These are phyloP conservation scores for Episyrphus balteatus DNA, from an alignment of 1,140 invertebrate genomes.

Conservation along the genomic window DNA sequence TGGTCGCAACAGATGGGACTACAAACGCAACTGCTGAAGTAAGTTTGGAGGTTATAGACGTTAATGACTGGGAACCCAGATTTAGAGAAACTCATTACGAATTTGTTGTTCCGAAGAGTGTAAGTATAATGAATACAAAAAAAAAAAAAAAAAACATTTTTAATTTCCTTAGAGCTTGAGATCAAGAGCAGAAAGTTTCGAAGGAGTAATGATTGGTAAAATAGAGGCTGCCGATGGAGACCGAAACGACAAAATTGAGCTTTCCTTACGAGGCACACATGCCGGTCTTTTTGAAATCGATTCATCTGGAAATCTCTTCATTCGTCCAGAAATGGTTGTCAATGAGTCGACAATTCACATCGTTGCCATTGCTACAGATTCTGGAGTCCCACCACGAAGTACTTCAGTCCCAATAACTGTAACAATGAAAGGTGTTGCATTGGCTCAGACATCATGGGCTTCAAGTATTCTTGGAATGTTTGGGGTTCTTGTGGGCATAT, in stretches of 20 bases:
- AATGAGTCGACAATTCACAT: conserved; percentile 54
- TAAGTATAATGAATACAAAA: conserved; percentile 12
- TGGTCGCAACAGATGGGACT: conserved; percentile 71
- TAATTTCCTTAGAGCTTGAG: conserved; percentile 21
- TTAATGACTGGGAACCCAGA: conserved; percentile 87
- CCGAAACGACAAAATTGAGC: conserved; percentile 54
- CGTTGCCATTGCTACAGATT: conserved; percentile 69
- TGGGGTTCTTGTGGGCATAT: conserved; percentile 25
- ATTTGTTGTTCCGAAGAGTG: conserved; percentile 45
- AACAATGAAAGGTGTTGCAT: conserved; percentile 27
- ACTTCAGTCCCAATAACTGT: conserved; percentile 33
- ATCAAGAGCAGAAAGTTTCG: conserved; percentile 25
- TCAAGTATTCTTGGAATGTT: conserved; percentile 29
- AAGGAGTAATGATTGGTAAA: conserved; percentile 44
- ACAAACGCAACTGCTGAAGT: conserved; percentile 47
- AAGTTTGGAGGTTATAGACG: conserved; percentile 71
- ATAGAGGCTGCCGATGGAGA: conserved; percentile 73
- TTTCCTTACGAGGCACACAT: conserved; percentile 60
- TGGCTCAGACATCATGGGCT: conserved; percentile 27
- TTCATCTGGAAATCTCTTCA: conserved; percentile 41
- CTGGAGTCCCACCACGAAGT: conserved; percentile 34
- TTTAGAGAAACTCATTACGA: conserved; percentile 80
- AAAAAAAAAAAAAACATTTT: background rate
- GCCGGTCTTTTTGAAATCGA: conserved; percentile 46
- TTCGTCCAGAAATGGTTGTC: conserved; percentile 33